Base-by-base conservation (phyloP, 1,140 invertebrate species). In the Olivierus martensii region DNA sequence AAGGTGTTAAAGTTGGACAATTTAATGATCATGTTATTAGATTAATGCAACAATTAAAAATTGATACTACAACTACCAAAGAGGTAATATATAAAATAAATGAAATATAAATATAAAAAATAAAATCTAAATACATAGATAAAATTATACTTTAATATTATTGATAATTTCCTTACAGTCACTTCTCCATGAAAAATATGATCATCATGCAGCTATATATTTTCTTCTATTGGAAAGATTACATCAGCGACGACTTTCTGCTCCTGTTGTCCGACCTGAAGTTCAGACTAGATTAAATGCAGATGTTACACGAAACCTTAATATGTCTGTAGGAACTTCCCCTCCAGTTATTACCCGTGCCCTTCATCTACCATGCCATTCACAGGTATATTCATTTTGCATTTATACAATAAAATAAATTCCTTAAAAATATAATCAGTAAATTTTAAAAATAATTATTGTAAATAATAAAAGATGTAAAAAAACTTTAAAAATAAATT, bases 181-280 rank as follows among this genome's bases (percentile, higher is more conserved):
- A 52, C 73, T 91, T 56, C 71, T 79, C 57, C 81, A 80, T 62
- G 86, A 88, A 63, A 85, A 84, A 58, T 96, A 94, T 67, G 90
- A 96, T 68, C 90, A 95, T 70, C 87, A 93, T 66, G 87, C 88
- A 48, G 91, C 90, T 46, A 95, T 96, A 60, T 96, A 96, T 69
- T 83, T 88, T 64, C 75, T 96, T 28, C 71, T 96, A 18, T 68
- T 94, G 60, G 91, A 96, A 66, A 77, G 87, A 49, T 71, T 91
- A 53, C 62, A 63, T 47, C 63, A 64, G 18, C 70, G 71, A 49
- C 61, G 69, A 12, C 56, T 41, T 51, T 61, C 36, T 58, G 63
- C 49, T 48, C 57, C 15, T 53, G 62, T 3, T 12, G 39, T 28
- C 15, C 14, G 28, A 43, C 60, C 52, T 1, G 59, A 52, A 19